Evolutionary conservation across 2,888 invertebrate species (phyloP).

Genomic region (Prenolepis imparis): DNA sequence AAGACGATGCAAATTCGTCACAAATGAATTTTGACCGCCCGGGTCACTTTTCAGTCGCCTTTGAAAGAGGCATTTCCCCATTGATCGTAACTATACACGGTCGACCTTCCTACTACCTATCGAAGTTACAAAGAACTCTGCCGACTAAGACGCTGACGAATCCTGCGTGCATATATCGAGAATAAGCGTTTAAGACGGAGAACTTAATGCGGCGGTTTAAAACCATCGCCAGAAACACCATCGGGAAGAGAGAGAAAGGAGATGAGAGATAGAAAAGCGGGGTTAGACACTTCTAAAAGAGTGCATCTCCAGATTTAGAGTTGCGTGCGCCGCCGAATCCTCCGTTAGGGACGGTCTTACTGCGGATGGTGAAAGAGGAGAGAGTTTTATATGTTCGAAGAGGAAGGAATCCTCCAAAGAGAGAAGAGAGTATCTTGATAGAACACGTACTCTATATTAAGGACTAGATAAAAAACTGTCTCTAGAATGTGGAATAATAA

Average conservation of each 20-base stretch:
- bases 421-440: not conserved
- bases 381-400: slow-evolving; percentile 1
- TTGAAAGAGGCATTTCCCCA: slow-evolving; percentile 41
- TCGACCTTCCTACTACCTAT: not conserved
- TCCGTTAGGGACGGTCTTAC: slow-evolving; percentile 67
- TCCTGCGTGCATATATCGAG: slow-evolving; percentile 13
- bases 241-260: slow-evolving; percentile 29
- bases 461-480: not conserved
- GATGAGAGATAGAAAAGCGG: slow-evolving; percentile 34
- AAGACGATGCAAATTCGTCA: slow-evolving; percentile 78
- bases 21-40: slow-evolving; percentile 75
- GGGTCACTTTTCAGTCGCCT: slow-evolving; percentile 65
- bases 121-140: slow-evolving; percentile 20
- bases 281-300: slow-evolving; percentile 81
- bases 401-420: not conserved
- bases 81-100: not conserved
- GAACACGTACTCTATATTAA: too few relatives aligned
- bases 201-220: not conserved
- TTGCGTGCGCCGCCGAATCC: slow-evolving; percentile 74
- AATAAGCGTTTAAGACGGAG: slow-evolving; percentile 6
- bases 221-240: slow-evolving; percentile 15
- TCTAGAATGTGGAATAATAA: not conserved
- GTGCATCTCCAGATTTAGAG: slow-evolving; percentile 80
- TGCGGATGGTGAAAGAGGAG: slow-evolving; percentile 46
- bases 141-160: slow-evolving; percentile 10